Conservation (phyloP, 2,888 invertebrate species). For the Cybosia mesomella region DNA sequence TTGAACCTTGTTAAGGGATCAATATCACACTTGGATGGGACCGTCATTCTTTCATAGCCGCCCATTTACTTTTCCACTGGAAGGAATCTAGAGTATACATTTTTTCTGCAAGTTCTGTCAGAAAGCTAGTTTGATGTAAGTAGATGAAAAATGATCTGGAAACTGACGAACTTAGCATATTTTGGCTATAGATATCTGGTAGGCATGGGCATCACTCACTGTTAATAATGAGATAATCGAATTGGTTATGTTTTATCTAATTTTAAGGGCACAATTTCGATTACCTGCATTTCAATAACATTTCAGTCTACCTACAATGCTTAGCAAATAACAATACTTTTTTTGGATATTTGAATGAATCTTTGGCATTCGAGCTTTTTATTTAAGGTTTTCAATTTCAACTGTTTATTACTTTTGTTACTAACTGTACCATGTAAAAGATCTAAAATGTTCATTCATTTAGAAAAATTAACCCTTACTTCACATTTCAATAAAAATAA, state of each 20-base stretch:
- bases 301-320: no score
- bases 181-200: no score
- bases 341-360: background rate
- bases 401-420: background rate
- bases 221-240: no score
- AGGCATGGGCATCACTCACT: no score
- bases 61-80: constrained; percentile 1
- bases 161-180: background rate
- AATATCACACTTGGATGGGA: background rate
- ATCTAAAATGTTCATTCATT: background rate
- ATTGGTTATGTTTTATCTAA: no score
- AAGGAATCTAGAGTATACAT: background rate
- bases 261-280: no score
- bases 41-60: background rate
- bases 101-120: background rate
- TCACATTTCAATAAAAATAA: no score
- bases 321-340: background rate
- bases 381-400: background rate
- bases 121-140: background rate
- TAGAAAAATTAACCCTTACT: background rate
- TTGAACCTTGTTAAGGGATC: background rate
- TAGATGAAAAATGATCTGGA: background rate
- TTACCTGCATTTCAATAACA: no score
- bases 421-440: background rate
- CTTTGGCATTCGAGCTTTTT: background rate